A percentile compares a stretch with the other conserved stretches of the same genome.
phyloP scores from a whole-genome alignment of 2,113 vertebrate genomes.

The Nothoprocta perdicaria region DNA sequence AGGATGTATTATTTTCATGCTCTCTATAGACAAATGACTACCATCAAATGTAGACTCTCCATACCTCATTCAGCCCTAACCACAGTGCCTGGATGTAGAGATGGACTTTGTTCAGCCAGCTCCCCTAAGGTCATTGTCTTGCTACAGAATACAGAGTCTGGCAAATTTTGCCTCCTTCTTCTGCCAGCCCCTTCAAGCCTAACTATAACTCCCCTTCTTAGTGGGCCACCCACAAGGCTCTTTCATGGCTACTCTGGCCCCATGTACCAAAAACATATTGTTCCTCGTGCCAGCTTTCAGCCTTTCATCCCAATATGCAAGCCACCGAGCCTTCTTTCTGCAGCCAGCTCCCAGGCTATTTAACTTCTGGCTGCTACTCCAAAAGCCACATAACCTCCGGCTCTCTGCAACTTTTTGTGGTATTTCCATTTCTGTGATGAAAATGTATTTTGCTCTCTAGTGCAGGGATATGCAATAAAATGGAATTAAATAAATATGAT shows the following conservation, averaged over 20 bases:
- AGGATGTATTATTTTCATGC: not conserved
- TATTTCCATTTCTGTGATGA: conserved; percentile 9
- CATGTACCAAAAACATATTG: conserved; percentile 41
- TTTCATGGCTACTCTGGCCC: conserved; percentile 46
- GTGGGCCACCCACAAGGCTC: conserved; percentile 60
- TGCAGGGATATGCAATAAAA: not conserved
- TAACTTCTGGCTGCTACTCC: conserved; percentile 37
- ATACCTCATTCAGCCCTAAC: not conserved
- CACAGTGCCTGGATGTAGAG: not conserved
- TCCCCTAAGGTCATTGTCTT: conserved; percentile 32
- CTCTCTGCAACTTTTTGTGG: not conserved
- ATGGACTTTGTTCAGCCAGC: not conserved
- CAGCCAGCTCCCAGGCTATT: conserved; percentile 30
- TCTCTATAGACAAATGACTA: not conserved
- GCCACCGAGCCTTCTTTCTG: not conserved
- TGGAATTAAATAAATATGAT: not conserved
- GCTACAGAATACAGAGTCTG: conserved; percentile 24
- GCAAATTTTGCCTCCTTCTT: not conserved
- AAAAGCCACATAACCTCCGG: conserved; percentile 46
- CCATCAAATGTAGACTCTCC: not conserved
- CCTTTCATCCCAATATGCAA: conserved; percentile 51
- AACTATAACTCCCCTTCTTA: not conserved
- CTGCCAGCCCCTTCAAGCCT: conserved; percentile 34
- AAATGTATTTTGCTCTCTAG: not conserved
- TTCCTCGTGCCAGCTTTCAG: conserved; percentile 33